A percentile compares a stretch with the other conserved stretches of the same genome.
Evolutionary conservation across 2,797 vertebrate genomes (phyloP).

Genomic region (Steatocranus sp.): DNA sequence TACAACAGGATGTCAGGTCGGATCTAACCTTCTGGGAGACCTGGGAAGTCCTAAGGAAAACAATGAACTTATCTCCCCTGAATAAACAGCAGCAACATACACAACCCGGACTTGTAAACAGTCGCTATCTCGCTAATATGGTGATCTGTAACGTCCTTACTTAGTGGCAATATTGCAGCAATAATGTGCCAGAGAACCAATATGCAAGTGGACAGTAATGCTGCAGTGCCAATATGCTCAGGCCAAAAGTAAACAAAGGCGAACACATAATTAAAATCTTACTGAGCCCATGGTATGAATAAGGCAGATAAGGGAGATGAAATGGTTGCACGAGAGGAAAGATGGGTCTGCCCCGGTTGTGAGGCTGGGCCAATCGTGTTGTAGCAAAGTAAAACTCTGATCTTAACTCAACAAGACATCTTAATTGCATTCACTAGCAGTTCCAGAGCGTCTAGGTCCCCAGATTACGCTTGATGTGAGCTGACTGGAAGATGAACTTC

Average conservation of each 20-base stretch:
- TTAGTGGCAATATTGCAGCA: conserved; percentile 3
- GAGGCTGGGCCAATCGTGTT: neutral
- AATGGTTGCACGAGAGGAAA: conserved; percentile 3
- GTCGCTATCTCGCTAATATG: neutral
- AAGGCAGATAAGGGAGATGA: conserved; percentile 31
- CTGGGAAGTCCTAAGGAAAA: neutral
- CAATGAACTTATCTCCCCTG: neutral
- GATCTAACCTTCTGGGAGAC: neutral
- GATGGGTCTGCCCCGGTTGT: neutral
- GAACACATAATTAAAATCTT: conserved; percentile 36
- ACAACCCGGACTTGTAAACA: conserved; percentile 13
- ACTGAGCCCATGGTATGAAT: conserved; percentile 33
- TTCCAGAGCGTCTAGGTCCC: conserved; percentile 41
- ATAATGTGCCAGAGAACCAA: conserved; percentile 6
- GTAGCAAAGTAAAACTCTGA: conserved; percentile 42
- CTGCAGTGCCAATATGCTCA: conserved; percentile 17
- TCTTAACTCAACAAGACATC: conserved; percentile 64
- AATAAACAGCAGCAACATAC: neutral
- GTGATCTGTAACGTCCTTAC: conserved; percentile 12
- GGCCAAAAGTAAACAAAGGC: conserved; percentile 42
- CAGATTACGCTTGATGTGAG: conserved; percentile 67
- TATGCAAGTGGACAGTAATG: neutral
- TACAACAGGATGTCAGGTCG: neutral
- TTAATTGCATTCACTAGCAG: conserved; percentile 67
- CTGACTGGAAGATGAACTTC: conserved; percentile 74